Evolutionary conservation across 2,888 invertebrate genomes (phyloP), one percentile per base, ranked within the genome.

Genomic region (Pheosia tremula): DNA sequence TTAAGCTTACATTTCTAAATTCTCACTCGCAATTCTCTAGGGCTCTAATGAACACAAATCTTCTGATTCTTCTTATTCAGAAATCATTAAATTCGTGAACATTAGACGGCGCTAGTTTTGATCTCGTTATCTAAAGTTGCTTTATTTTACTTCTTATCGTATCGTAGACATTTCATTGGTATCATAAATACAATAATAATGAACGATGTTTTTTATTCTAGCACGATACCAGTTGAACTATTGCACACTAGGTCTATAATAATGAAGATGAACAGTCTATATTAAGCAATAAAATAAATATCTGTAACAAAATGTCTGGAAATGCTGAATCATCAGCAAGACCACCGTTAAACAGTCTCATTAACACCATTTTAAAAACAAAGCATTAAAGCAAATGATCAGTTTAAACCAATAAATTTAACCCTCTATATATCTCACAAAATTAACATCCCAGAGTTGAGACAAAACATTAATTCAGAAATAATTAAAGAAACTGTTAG

Each of bases 401-500:
- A n/a, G 47, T 47, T 11, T 11, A 47, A n/a, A 50, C 24, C 59
- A 53, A 53, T 37, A 65, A 64, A 61, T 52, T 58, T 59, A 61
- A 52, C 3, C 9, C 56, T 41, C 38, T 6, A 64, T 65, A 71
- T 64, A 70, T 67, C 78, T 78, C 77, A 75, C 69, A 80, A 86
- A 80, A 85, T 85, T 83, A 87, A 85, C 83, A 80, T 78, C 71
- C 62, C 66, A 61, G 69, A 65, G 68, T 59, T 70, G 75, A 82
- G 81, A 82, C 82, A 82, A 85, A 84, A 82, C 85, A 88, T 92
- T 89, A 90, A 89, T 90, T 90, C 79, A 75, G 75, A 89, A 89
- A 92, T 93, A 92, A 93, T 92, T 92, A 91, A 91, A 91, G 90
- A 88, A 90, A 86, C 91, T 89, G 90, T 92, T 89, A 90, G 82